phyloP scores from a whole-genome alignment of 2,797 vertebrate genomes.

The Enteromius unitaeniatus region DNA sequence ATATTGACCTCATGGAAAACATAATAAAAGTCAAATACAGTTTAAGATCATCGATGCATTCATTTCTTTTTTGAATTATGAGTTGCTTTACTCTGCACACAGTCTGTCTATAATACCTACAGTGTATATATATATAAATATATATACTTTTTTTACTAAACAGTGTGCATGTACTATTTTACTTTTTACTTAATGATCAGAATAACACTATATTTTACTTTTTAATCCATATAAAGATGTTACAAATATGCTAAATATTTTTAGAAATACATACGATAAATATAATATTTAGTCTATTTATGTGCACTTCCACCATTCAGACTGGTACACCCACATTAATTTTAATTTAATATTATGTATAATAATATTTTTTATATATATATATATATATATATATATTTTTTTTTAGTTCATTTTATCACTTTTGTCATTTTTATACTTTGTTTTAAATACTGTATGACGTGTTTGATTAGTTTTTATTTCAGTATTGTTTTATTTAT shows the following conservation, averaged over 20 bases:
- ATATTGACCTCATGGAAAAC: slow-evolving; percentile 32
- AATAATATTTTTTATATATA: background rate
- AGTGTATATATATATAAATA: background rate
- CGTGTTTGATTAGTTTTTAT: background rate
- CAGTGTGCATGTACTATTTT: background rate
- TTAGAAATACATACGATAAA: too few species aligned
- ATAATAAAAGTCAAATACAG: slow-evolving; percentile 9
- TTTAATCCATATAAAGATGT: background rate
- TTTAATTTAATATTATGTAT: background rate
- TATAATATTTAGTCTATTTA: background rate
- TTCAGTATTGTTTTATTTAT: background rate
- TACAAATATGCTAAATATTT: background rate
- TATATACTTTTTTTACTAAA: background rate
- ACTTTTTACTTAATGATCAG: background rate
- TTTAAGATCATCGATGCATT: slow-evolving; percentile 17
- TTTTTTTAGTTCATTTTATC: too few species aligned
- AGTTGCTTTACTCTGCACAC: background rate
- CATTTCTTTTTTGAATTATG: slow-evolving; percentile 1
- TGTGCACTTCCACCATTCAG: slow-evolving; percentile 24
- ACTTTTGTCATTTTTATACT: background rate
- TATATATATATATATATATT: background rate
- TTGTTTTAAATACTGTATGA: background rate
- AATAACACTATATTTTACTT: background rate
- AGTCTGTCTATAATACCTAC: background rate
- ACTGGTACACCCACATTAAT: slow-evolving; percentile 65